These are phyloP conservation scores for Anolis apletophallus DNA, from an alignment of 2,797 vertebrate species.

Conservation along the genomic window DNA sequence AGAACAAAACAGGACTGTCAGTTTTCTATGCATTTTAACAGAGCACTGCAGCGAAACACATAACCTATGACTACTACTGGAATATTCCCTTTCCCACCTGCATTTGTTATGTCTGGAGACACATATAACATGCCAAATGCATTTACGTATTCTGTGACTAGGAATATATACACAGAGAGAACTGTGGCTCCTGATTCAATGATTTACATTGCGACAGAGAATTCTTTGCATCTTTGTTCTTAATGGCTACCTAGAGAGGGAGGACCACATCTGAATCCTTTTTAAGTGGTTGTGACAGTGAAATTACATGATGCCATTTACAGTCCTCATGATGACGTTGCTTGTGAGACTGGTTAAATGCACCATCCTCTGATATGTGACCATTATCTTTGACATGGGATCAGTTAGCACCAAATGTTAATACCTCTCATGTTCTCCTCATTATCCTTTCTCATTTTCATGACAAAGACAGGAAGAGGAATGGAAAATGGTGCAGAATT, in stretches of 20 bases:
- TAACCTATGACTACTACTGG: background rate
- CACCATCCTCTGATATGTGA: conserved; percentile 58
- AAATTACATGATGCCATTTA: conserved; percentile 38
- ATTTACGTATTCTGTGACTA: conserved; percentile 5
- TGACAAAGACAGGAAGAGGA: conserved; percentile 63
- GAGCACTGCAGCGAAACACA: background rate
- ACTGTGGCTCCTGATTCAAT: conserved; percentile 24
- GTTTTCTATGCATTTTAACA: background rate
- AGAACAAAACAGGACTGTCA: background rate
- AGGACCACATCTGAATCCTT: conserved; percentile 26
- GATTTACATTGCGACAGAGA: background rate
- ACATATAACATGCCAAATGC: background rate
- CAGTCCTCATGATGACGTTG: conserved; percentile 45
- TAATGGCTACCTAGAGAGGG: background rate
- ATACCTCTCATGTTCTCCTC: conserved; percentile 62
- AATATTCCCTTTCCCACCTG: background rate
- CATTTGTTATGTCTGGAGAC: background rate
- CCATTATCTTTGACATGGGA: conserved; percentile 68
- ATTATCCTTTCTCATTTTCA: conserved; percentile 66
- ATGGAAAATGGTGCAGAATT: conserved; percentile 68
- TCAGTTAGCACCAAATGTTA: conserved; percentile 60
- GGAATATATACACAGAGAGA: background rate
- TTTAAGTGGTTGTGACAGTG: conserved; percentile 41
- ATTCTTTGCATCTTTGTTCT: conserved; percentile 25
- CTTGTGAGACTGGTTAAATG: conserved; percentile 59